Percentiles rank a stretch among this genome's conserved stretches.
Conservation (phyloP, 2,113 vertebrate genomes). For the Hylia prasina region DNA sequence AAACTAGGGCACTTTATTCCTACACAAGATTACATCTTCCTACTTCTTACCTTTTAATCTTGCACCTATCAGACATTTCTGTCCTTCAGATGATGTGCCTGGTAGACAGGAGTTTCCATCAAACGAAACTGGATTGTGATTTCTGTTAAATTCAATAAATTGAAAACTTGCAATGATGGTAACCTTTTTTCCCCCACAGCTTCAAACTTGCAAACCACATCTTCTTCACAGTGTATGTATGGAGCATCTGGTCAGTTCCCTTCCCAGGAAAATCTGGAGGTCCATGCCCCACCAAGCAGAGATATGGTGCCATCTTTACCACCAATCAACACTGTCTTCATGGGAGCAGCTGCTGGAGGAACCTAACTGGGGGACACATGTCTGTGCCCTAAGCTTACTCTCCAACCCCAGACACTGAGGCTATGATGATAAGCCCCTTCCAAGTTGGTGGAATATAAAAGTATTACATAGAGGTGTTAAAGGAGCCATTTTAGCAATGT, state of each 20-base stretch:
- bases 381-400: neutral
- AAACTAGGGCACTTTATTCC: neutral
- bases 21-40: neutral
- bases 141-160: neutral
- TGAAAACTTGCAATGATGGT: neutral
- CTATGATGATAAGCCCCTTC: neutral
- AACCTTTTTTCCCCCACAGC: slow-evolving; percentile 60
- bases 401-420: neutral
- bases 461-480: neutral
- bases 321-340: slow-evolving; percentile 97
- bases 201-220: slow-evolving; percentile 73
- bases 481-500: neutral
- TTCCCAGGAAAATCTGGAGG: slow-evolving; percentile 81
- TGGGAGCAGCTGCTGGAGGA: slow-evolving; percentile 85
- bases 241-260: slow-evolving; percentile 77
- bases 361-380: slow-evolving; percentile 63
- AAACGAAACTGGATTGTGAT: neutral
- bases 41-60: neutral
- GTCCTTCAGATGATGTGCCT: neutral
- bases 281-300: slow-evolving; percentile 70
- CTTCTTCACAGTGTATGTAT: slow-evolving; percentile 92
- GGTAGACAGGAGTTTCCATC: neutral
- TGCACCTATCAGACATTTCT: neutral
- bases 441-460: neutral
- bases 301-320: slow-evolving; percentile 90